A percentile compares a stretch with the other conserved stretches of the same genome.
phyloP scores from a whole-genome alignment of 2,888 invertebrate species.

The Dryomyza anilis region DNA sequence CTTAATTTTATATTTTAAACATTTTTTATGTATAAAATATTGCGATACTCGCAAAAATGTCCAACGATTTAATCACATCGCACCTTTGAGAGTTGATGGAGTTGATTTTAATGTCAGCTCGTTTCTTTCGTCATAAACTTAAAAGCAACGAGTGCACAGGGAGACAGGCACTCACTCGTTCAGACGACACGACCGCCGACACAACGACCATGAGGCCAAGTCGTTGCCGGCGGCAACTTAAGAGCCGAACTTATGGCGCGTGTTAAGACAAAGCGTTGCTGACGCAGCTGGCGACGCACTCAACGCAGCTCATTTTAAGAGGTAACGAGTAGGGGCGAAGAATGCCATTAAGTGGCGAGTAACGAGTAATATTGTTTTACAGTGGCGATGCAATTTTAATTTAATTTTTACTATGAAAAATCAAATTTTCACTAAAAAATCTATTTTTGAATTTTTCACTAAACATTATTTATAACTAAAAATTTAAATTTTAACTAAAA shows the following conservation, averaged over 20 bases:
- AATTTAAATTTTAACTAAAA: too few species aligned
- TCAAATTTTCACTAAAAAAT: too few species aligned
- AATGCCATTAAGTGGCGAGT: too few species aligned
- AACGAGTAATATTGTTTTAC: too few species aligned
- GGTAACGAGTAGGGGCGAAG: too few species aligned
- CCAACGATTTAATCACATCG: slow-evolving; percentile 15
- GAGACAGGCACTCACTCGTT: too few species aligned
- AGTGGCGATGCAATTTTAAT: too few species aligned
- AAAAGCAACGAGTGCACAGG: too few species aligned
- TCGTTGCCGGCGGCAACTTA: not conserved
- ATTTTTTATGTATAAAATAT: not conserved
- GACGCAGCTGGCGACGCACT: too few species aligned
- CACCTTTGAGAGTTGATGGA: slow-evolving; percentile 12
- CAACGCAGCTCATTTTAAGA: not conserved
- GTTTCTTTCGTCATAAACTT: too few species aligned
- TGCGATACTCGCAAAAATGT: not conserved
- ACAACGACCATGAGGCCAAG: not conserved
- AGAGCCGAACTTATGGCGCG: not conserved
- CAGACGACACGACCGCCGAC: not conserved
- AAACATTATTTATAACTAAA: too few species aligned
- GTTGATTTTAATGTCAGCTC: slow-evolving; percentile 18
- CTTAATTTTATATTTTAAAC: not conserved
- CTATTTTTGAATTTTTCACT: not conserved
- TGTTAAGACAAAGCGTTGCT: slow-evolving; percentile 2
- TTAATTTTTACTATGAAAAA: too few species aligned